phyloP scores from a whole-genome alignment of 2,888 invertebrate genomes.

The Tinea semifulvella region DNA sequence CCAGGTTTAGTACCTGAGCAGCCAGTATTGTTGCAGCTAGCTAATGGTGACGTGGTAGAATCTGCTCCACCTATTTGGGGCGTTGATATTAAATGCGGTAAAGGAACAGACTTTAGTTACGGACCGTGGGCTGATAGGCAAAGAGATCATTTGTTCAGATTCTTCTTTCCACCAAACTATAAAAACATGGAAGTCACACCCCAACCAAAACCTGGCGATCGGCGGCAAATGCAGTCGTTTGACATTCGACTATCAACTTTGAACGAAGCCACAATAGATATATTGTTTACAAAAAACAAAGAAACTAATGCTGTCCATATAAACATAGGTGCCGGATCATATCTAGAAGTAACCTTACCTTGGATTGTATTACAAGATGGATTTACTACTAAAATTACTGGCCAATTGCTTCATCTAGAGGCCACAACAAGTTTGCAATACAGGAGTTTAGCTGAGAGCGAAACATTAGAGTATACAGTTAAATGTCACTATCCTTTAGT shows the following conservation, averaged over 20 bases:
- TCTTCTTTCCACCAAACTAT: conserved; percentile 94
- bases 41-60: conserved; percentile 93
- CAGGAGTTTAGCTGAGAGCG: conserved; percentile 91
- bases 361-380: conserved; percentile 91
- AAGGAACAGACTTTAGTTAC: conserved; percentile 96
- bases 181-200: conserved; percentile 82
- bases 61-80: conserved; percentile 96
- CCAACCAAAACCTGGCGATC: conserved; percentile 86
- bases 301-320: conserved; percentile 98
- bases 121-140: conserved; percentile 99
- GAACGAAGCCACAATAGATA: conserved; percentile 93
- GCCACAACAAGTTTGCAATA: conserved; percentile 95
- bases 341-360: conserved; percentile 94
- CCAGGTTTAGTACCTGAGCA: conserved; percentile 92
- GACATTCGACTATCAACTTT: conserved; percentile 91
- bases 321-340: conserved; percentile 94
- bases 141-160: conserved; percentile 92
- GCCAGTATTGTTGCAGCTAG: conserved; percentile 87
- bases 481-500: conserved; percentile 88
- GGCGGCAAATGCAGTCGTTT: conserved; percentile 89
- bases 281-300: conserved; percentile 92
- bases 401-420: conserved; percentile 92
- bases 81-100: conserved; percentile 93
- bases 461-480: conserved; percentile 92
- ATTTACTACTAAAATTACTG: conserved; percentile 90